Evolutionary conservation across 2,888 invertebrate species (phyloP).

Genomic region (Drosophila parthenogenetica): DNA sequence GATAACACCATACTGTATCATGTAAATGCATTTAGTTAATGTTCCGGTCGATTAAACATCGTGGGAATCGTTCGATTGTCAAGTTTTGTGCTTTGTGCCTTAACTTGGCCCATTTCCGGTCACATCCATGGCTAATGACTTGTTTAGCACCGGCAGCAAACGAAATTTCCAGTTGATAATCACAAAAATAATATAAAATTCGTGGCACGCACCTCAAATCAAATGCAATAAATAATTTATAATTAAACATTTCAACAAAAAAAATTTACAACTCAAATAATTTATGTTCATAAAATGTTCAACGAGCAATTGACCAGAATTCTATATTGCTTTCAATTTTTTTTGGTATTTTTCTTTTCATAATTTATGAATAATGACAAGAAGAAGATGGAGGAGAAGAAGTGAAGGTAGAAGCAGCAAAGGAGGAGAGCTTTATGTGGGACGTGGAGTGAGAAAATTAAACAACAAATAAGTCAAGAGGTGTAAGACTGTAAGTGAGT

Average conservation of each 20-base stretch:
- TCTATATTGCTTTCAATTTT: constrained; percentile 11
- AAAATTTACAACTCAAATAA: constrained; percentile 72
- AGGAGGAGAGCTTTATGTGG: background rate
- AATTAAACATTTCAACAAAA: constrained; percentile 68
- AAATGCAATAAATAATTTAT: constrained; percentile 73
- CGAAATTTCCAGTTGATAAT: constrained; percentile 26
- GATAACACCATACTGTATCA: constrained; percentile 2
- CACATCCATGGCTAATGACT: constrained; percentile 55
- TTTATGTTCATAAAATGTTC: constrained; percentile 68
- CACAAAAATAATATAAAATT: constrained; percentile 22
- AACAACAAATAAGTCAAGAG: constrained; percentile 38
- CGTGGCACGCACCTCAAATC: constrained; percentile 64
- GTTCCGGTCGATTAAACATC: constrained; percentile 49
- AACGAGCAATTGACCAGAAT: constrained; percentile 72
- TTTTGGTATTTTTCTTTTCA: constrained; percentile 11
- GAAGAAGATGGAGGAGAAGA: constrained; percentile 6
- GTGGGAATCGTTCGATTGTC: constrained; percentile 43
- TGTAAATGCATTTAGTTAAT: constrained; percentile 18
- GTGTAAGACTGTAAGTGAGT: constrained; percentile 11
- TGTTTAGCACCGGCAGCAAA: constrained; percentile 40
- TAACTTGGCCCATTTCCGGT: constrained; percentile 50
- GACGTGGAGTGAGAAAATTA: constrained; percentile 52
- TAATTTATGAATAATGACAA: constrained; percentile 67
- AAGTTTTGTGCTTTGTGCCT: background rate
- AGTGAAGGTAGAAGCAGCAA: background rate